Conservation (phyloP, 2,888 invertebrate genomes). For the Nomada hirtipes region DNA sequence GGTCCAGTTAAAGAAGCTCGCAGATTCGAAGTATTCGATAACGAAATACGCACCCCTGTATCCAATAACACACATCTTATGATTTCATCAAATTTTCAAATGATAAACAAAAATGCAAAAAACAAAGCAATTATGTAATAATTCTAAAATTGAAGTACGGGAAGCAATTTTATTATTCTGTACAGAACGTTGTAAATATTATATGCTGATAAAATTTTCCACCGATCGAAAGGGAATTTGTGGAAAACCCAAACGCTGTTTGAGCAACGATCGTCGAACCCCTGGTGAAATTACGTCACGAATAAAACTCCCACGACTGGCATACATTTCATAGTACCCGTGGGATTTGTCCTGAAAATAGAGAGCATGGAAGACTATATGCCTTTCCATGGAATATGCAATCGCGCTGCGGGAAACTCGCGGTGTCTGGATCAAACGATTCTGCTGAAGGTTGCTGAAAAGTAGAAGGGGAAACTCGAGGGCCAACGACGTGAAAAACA, state of each 20-base stretch:
- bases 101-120: too few species aligned
- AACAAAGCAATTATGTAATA: too few species aligned
- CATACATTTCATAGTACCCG: conserved; percentile 51
- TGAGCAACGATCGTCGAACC: conserved; percentile 34
- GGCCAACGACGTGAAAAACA: neutral
- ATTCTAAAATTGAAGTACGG: too few species aligned
- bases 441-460: conserved; percentile 23
- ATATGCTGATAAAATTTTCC: neutral
- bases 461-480: neutral
- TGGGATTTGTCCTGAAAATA: conserved; percentile 47
- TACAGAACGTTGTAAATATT: neutral
- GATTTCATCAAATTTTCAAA: too few species aligned
- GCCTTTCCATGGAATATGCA: conserved; percentile 31
- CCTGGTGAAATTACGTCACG: conserved; percentile 37
- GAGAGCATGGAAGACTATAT: conserved; percentile 27
- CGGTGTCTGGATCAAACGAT: conserved; percentile 39
- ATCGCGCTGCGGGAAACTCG: conserved; percentile 51
- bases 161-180: too few species aligned
- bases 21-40: neutral
- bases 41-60: neutral
- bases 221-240: conserved; percentile 9
- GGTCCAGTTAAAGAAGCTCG: neutral
- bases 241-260: conserved; percentile 24
- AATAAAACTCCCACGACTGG: conserved; percentile 49
- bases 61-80: too few species aligned